Conservation (phyloP, 2,888 invertebrate species). For the Bombylius discolor region DNA sequence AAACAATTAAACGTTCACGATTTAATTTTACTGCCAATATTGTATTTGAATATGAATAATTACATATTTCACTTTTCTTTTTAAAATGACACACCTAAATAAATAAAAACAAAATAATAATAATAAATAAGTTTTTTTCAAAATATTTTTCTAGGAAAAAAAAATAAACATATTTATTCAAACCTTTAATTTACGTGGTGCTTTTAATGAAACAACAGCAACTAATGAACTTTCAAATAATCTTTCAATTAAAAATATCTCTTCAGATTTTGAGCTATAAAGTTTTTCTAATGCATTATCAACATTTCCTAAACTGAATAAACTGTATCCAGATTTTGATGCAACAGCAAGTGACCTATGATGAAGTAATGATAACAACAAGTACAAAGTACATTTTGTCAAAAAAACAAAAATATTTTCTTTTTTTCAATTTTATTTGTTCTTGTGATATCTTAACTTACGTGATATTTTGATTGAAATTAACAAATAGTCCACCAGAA, state of each 20-base stretch:
- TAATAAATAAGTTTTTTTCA: not conserved
- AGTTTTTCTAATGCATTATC: constrained; percentile 75
- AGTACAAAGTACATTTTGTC: not conserved
- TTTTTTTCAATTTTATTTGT: not conserved
- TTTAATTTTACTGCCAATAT: constrained; percentile 92
- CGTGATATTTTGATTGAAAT: constrained; percentile 97
- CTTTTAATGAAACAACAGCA: constrained; percentile 82
- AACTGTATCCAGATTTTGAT: constrained; percentile 76
- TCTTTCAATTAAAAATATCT: constrained; percentile 85
- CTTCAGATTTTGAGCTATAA: constrained; percentile 74
- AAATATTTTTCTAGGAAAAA: not conserved
- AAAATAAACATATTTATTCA: not conserved
- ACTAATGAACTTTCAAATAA: constrained; percentile 95
- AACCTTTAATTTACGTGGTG: constrained; percentile 58
- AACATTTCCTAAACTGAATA: constrained; percentile 70
- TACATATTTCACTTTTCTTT: constrained; percentile 95
- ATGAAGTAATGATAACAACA: not conserved
- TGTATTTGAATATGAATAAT: constrained; percentile 88
- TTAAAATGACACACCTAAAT: constrained; percentile 88
- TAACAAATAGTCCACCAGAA: constrained; percentile 81
- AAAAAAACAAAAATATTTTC: not conserved
- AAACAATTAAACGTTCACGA: constrained; percentile 87
- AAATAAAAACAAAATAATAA: constrained; percentile 3
- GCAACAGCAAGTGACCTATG: constrained; percentile 82
- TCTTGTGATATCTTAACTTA: constrained; percentile 48